Percentiles rank a stretch among this genome's conserved stretches.
These are phyloP conservation scores for Apamea sordens DNA, from an alignment of 2,888 invertebrate genomes.

Conservation along the genomic window DNA sequence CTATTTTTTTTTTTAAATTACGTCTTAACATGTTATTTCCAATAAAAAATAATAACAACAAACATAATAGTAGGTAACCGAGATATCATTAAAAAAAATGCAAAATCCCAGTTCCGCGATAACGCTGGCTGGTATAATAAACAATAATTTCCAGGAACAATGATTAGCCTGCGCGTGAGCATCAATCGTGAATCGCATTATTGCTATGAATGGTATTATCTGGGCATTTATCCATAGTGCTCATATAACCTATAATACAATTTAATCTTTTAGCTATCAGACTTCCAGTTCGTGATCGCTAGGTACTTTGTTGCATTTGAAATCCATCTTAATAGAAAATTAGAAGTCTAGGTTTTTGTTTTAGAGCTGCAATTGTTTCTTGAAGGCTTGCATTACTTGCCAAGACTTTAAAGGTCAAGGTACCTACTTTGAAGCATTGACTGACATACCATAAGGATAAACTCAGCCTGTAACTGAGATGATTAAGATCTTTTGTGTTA, in stretches of 20 bases:
- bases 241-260: constrained; percentile 28
- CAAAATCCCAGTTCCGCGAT: constrained; percentile 52
- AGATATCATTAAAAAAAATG: constrained; percentile 11
- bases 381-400: background rate
- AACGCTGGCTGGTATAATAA: constrained; percentile 38
- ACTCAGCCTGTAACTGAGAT: background rate
- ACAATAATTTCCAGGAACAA: constrained; percentile 61
- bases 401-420: constrained; percentile 30
- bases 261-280: constrained; percentile 32
- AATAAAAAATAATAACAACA: background rate
- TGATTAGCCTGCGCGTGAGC: constrained; percentile 62
- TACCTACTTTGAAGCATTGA: background rate
- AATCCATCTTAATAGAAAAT: constrained; percentile 8
- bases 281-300: constrained; percentile 29
- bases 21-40: background rate
- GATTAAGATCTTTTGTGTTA: constrained; percentile 31
- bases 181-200: constrained; percentile 59
- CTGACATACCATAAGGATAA: constrained; percentile 25
- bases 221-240: constrained; percentile 37
- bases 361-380: constrained; percentile 2
- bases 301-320: constrained; percentile 42
- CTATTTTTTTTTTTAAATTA: background rate
- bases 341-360: background rate
- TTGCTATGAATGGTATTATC: constrained; percentile 54
- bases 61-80: background rate